These are phyloP conservation scores for Orius insidiosus DNA, from an alignment of 1,140 invertebrate genomes.

Conservation along the genomic window DNA sequence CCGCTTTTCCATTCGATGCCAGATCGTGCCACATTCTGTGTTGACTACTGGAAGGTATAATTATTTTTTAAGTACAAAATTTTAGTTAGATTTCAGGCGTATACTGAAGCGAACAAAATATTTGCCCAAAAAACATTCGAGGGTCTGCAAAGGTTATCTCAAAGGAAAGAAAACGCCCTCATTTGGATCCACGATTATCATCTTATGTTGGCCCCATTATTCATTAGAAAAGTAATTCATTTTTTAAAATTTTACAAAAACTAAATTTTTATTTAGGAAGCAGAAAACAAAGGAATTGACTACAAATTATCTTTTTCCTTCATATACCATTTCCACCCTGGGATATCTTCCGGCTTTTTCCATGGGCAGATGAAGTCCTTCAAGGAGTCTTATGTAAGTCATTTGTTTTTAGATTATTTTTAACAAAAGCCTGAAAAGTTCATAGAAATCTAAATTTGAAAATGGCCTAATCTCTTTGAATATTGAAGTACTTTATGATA, in stretches of 20 bases:
- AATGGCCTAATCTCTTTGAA: too few relatives aligned
- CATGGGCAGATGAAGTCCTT: constrained; percentile 78
- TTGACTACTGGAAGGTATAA: constrained; percentile 52
- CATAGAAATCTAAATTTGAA: too few relatives aligned
- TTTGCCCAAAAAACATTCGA: constrained; percentile 63
- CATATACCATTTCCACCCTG: constrained; percentile 86
- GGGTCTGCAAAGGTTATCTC: constrained; percentile 40
- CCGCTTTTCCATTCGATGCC: constrained; percentile 84
- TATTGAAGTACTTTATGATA: too few relatives aligned
- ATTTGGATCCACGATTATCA: constrained; percentile 90
- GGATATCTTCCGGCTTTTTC: constrained; percentile 78
- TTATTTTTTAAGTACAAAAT: constrained; percentile 1
- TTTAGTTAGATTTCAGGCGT: constrained; percentile 32
- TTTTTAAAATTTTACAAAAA: constrained; percentile 2
- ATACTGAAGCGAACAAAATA: constrained; percentile 59
- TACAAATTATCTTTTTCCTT: constrained; percentile 77
- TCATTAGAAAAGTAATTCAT: constrained; percentile 49
- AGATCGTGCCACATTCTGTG: constrained; percentile 54
- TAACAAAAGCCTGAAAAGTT: too few relatives aligned
- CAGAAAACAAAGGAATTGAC: constrained; percentile 56
- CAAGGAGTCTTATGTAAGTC: constrained; percentile 62
- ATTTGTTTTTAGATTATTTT: not conserved
- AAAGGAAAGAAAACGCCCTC: constrained; percentile 44
- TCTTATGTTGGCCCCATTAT: constrained; percentile 74
- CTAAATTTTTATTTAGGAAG: constrained; percentile 24